Evolutionary conservation across 1,140 invertebrate genomes (phyloP).

Genomic region (Sesamia nonagrioides): DNA sequence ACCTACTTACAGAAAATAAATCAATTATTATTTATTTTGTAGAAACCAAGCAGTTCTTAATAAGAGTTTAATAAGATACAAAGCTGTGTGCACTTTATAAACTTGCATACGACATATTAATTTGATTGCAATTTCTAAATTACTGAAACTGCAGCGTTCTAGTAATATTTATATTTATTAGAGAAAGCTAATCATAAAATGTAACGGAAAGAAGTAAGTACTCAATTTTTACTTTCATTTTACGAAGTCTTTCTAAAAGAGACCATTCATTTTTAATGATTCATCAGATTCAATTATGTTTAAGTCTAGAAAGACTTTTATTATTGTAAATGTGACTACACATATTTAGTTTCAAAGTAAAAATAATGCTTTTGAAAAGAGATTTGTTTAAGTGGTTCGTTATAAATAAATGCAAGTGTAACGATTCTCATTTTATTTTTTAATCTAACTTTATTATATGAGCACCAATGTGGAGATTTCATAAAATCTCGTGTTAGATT

Average conservation of each 20-base stretch:
- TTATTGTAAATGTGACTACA: background rate
- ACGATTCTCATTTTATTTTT: no score
- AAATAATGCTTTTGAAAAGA: no score
- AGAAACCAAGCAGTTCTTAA: background rate
- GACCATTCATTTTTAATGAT: background rate
- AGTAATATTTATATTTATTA: constrained; percentile 30
- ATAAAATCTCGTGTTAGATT: no score
- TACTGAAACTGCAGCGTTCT: background rate
- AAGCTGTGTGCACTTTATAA: background rate
- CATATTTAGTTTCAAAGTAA: no score
- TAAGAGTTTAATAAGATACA: background rate
- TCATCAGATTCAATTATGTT: background rate
- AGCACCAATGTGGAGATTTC: background rate
- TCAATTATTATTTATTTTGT: background rate
- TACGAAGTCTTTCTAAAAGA: background rate
- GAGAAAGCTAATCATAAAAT: constrained; percentile 46
- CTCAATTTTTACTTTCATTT: constrained; percentile 40
- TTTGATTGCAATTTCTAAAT: constrained; percentile 11
- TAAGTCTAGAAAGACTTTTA: background rate
- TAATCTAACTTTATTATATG: no score
- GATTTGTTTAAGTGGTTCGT: no score
- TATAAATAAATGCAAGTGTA: no score
- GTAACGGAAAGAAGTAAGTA: constrained; percentile 9
- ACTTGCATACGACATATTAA: background rate
- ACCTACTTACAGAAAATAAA: no score